Conservation (phyloP, 2,797 vertebrate genomes). For the Sebastes oblongus region DNA sequence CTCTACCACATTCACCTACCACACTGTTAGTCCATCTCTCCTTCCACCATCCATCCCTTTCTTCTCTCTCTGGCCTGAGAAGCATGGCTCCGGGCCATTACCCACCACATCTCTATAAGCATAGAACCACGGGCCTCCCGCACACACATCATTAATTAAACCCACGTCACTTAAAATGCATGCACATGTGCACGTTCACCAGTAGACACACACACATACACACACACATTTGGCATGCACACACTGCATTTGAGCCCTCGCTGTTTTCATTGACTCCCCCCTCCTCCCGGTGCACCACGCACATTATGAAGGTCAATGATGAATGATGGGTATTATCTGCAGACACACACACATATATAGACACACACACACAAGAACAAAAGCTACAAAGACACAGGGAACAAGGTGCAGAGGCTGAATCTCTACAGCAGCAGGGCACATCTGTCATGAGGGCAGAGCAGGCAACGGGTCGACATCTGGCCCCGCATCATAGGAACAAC, state of each 20-base stretch:
- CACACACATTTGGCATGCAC: neutral
- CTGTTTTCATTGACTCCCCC: conserved; percentile 46
- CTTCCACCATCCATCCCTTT: conserved; percentile 2
- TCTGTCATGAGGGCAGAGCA: conserved; percentile 36
- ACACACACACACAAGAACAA: conserved; percentile 6
- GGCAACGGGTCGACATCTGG: conserved; percentile 21
- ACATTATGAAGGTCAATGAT: conserved; percentile 63
- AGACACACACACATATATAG: conserved; percentile 9
- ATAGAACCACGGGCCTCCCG: neutral
- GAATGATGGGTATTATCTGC: conserved; percentile 50
- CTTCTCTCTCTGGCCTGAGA: conserved; percentile 15
- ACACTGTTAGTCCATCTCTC: neutral
- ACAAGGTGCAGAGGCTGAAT: conserved; percentile 25
- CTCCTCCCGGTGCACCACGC: neutral
- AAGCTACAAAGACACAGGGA: conserved; percentile 23
- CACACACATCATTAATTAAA: conserved; percentile 59
- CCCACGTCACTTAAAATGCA: conserved; percentile 45
- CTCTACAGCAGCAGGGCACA: conserved; percentile 20
- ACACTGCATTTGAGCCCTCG: conserved; percentile 13
- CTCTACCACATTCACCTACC: conserved; percentile 11
- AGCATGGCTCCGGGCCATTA: conserved; percentile 41
- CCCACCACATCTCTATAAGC: conserved; percentile 39
- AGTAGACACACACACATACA: neutral
- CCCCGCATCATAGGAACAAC: conserved; percentile 13
- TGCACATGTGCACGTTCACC: neutral